Conservation (phyloP, 2,113 vertebrate genomes). For the Tricholaema leucomelas region DNA sequence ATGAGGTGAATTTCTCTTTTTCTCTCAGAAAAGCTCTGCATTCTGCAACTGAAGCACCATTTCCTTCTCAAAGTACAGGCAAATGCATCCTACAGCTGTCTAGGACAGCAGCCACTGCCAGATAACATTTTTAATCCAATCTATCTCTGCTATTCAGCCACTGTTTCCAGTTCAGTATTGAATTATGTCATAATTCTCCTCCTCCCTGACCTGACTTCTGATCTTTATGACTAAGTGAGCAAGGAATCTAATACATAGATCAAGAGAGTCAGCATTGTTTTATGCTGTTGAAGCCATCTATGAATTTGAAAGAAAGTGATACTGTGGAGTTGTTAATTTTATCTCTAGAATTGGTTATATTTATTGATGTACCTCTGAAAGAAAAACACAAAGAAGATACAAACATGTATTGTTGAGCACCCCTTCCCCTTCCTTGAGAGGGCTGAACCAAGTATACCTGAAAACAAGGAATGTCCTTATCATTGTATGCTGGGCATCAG, state of each 20-base stretch:
- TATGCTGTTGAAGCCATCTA: not conserved
- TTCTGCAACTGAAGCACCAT: not conserved
- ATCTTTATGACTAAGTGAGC: not conserved
- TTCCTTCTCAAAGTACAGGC: slow-evolving; percentile 4
- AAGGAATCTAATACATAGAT: not conserved
- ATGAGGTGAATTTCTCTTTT: not conserved
- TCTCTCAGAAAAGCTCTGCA: not conserved
- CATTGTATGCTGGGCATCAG: not conserved
- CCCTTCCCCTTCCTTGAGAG: accelerated
- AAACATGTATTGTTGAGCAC: not conserved
- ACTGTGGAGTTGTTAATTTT: not conserved
- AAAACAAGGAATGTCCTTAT: not conserved
- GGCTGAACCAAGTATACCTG: not conserved
- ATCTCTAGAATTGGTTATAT: not conserved
- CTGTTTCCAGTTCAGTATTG: not conserved
- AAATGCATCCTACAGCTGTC: not conserved
- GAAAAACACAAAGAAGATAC: not conserved
- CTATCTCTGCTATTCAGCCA: not conserved
- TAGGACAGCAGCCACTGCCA: not conserved
- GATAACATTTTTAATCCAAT: slow-evolving; percentile 10
- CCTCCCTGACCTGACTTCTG: not conserved
- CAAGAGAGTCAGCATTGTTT: not conserved
- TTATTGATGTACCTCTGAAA: not conserved
- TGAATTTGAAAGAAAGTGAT: not conserved
- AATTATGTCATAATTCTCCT: slow-evolving; percentile 30